A percentile compares a stretch with the other conserved stretches of the same genome.
phyloP scores from a whole-genome alignment of 2,113 vertebrate genomes.

The Chiloscyllium plagiosum region DNA sequence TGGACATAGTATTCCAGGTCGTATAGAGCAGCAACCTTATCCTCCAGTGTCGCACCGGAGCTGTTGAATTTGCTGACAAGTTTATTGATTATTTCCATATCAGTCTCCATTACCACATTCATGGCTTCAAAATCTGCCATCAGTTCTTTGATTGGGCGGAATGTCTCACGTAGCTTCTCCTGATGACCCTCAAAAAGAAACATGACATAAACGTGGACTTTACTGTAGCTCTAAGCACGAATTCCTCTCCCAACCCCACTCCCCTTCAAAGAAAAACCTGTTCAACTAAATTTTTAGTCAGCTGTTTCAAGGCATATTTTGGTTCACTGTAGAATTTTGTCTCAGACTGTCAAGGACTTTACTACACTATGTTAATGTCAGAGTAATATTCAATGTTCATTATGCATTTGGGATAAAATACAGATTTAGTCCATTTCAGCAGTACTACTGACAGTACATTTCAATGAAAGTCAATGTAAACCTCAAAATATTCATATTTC shows the following conservation, averaged over 20 bases:
- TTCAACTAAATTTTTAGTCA: background rate
- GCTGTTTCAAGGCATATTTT: background rate
- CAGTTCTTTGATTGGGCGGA: constrained; percentile 75
- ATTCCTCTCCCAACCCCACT: background rate
- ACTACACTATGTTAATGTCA: too few species aligned
- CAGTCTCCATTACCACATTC: constrained; percentile 79
- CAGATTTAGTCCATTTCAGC: background rate
- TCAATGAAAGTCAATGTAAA: background rate
- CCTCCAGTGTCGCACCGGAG: constrained; percentile 64
- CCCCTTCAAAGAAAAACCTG: background rate
- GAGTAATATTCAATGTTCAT: background rate
- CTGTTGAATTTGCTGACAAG: constrained; percentile 74
- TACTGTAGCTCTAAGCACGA: background rate
- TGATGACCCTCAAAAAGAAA: background rate
- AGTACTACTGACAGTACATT: background rate
- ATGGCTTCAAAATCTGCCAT: constrained; percentile 78
- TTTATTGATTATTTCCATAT: constrained; percentile 78
- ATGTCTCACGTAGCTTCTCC: constrained; percentile 51
- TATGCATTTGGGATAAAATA: background rate
- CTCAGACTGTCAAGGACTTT: background rate
- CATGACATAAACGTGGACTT: too few species aligned
- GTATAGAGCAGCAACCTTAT: constrained; percentile 69
- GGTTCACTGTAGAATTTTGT: background rate
- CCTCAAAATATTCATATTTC: background rate
- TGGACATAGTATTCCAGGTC: constrained; percentile 94